Conservation (phyloP, 2,113 vertebrate species). For the Perca flavescens region DNA sequence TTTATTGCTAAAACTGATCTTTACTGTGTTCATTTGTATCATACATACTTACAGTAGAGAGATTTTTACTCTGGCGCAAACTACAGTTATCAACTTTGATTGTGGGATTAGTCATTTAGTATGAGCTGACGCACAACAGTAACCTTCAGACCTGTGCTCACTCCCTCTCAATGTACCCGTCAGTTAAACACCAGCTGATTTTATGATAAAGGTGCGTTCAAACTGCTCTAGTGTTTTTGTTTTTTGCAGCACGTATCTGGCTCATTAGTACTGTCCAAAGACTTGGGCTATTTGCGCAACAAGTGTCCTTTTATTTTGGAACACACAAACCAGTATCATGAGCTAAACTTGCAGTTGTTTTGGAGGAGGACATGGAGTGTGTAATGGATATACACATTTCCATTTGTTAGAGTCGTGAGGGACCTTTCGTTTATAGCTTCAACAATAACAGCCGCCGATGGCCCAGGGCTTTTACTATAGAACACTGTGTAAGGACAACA, state of each 20-base stretch:
- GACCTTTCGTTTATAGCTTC: background rate
- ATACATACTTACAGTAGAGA: background rate
- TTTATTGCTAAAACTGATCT: background rate
- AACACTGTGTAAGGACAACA: background rate
- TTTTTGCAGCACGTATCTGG: background rate
- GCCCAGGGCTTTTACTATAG: background rate
- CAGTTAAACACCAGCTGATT: background rate
- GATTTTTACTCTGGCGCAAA: background rate
- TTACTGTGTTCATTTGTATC: background rate
- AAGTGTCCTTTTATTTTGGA: background rate
- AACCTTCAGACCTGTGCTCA: constrained; percentile 13
- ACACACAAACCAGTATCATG: background rate
- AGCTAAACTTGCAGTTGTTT: background rate
- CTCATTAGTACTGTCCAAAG: background rate
- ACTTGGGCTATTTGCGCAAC: background rate
- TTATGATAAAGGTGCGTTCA: background rate
- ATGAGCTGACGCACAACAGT: background rate
- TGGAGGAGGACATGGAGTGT: background rate
- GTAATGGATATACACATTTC: background rate
- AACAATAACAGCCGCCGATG: background rate
- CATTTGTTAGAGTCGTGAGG: background rate
- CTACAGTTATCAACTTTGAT: background rate
- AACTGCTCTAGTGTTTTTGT: background rate
- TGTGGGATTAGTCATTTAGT: constrained; percentile 10
- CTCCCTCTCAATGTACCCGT: background rate